Evolutionary conservation across 2,113 vertebrate genomes (phyloP), one percentile per base, ranked within the genome.

Genomic region (Rhipidura dahli): DNA sequence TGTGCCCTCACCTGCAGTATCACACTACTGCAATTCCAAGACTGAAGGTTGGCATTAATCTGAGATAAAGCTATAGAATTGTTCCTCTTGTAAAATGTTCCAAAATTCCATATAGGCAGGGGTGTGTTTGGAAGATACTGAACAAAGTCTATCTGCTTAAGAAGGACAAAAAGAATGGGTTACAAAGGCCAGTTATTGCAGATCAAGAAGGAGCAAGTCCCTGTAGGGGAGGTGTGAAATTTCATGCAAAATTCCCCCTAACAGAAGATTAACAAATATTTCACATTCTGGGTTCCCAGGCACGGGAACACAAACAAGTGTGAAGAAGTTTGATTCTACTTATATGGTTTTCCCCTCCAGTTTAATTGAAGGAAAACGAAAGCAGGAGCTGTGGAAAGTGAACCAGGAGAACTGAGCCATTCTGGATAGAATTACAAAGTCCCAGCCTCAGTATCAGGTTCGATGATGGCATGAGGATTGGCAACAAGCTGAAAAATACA

Each of bases 381-480:
- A 97, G 61, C 94, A 88, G 90, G 97, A 98, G 73, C 92, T 98
- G 61, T 37, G 50, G 33, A 97, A 94, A 83, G 94, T 97, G 27
- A 96, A 92, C 37, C 95, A 93, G 79, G 98, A 98, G 93, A 99
- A 98, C 88, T 37, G 75, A 30, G 50, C 64, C 65, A 88, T 98
- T 42, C 94, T 94, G 56, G 91, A 89, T 39, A 98, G 96, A 83
- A 95, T 98, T 96, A 96, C 89, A 53, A 93, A 97, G 57, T 97
- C 97, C 61, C 91, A 96, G 81, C 84, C 97, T 23, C 83, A 69
- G 61, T 98, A 98, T 94, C 96, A 82, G 61, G 80, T 96, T 65
- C 92, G 82, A 35, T 73, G 30, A 66, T 98, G 98, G 98, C 97
- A 97, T 10, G 93, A 98, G 80, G 98, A 98, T 84, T 97, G 98